Percentiles rank a stretch among this genome's conserved stretches.
These are phyloP conservation scores for Pterocles gutturalis DNA, from an alignment of 2,113 vertebrate species.

Conservation along the genomic window DNA sequence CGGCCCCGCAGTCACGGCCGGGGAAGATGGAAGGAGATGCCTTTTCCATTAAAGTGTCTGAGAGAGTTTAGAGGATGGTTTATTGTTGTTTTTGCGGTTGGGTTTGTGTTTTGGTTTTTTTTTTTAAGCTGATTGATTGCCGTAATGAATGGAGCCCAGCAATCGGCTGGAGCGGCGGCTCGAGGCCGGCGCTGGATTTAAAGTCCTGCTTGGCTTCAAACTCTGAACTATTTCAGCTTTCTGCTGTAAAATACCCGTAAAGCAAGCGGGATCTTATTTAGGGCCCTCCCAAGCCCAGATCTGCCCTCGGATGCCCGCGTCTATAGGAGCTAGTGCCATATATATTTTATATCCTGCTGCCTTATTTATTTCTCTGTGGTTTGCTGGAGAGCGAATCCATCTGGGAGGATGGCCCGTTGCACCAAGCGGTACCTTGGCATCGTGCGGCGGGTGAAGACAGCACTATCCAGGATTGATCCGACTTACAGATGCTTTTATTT, in stretches of 20 bases:
- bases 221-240: not conserved
- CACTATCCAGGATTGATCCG: not conserved
- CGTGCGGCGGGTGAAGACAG: not conserved
- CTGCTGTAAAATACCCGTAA: not conserved
- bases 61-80: constrained; percentile 13
- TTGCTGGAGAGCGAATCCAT: not conserved
- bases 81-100: not conserved
- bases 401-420: rapidly evolving
- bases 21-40: not conserved
- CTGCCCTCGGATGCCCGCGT: not conserved
- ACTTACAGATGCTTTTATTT: not conserved
- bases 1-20: rapidly evolving
- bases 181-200: not conserved
- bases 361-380: not conserved
- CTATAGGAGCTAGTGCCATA: not conserved
- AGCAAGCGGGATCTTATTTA: not conserved
- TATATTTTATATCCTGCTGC: not conserved
- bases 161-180: not conserved
- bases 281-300: not conserved
- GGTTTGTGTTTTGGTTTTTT: not conserved
- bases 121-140: constrained; percentile 32
- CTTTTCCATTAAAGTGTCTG: not conserved
- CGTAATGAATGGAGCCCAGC: constrained; percentile 39
- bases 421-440: rapidly evolving
- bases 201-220: constrained; percentile 1